These are phyloP conservation scores for Heliconius ismenius DNA, from an alignment of 2,888 invertebrate genomes.

Conservation along the genomic window DNA sequence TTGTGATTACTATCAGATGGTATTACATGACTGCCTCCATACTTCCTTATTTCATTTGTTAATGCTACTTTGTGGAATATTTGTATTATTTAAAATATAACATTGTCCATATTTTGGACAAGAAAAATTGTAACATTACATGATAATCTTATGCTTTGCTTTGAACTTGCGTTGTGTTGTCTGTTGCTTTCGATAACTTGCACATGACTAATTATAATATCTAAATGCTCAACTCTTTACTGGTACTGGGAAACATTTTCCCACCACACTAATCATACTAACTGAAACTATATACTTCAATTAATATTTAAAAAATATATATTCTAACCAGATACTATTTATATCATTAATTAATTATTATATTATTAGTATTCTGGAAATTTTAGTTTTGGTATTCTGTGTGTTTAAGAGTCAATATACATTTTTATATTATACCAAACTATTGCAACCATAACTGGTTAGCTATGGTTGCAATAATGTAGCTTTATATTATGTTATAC, in stretches of 20 bases:
- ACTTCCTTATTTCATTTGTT: not conserved
- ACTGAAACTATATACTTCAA: too few relatives aligned
- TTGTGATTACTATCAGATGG: too few relatives aligned
- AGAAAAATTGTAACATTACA: not conserved
- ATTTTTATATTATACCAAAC: too few relatives aligned
- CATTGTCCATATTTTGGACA: not conserved
- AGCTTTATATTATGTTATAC: not conserved
- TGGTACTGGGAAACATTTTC: too few relatives aligned
- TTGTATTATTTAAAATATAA: slow-evolving; percentile 1
- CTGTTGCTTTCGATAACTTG: not conserved
- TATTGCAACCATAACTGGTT: not conserved
- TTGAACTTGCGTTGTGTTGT: not conserved
- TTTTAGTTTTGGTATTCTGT: too few relatives aligned
- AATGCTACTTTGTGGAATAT: not conserved
- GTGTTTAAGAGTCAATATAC: not conserved
- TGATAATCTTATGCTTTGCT: not conserved
- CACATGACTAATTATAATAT: slow-evolving; percentile 1
- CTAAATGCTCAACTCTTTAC: not conserved
- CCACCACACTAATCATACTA: too few relatives aligned
- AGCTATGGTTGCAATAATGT: not conserved
- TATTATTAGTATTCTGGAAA: too few relatives aligned
- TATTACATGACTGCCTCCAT: too few relatives aligned
- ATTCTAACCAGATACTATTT: too few relatives aligned
- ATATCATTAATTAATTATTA: too few relatives aligned
- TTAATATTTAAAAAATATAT: too few relatives aligned